phyloP scores from a whole-genome alignment of 2,888 invertebrate species.

The Miltochrista miniata region DNA sequence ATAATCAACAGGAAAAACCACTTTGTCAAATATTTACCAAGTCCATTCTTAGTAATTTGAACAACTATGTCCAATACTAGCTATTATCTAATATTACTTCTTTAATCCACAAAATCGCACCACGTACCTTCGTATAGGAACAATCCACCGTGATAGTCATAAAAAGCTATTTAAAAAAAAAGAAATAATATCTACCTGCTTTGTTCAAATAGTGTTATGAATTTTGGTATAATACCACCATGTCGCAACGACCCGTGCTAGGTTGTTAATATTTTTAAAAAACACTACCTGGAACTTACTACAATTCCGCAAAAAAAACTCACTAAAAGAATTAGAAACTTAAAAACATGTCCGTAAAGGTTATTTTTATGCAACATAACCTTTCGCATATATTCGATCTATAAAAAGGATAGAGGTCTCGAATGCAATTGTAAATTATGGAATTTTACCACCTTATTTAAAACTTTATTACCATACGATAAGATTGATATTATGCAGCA shows the following conservation, averaged over 20 bases:
- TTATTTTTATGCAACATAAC: slow-evolving; percentile 14
- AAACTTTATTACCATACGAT: slow-evolving; percentile 15
- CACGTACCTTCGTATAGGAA: slow-evolving; percentile 3
- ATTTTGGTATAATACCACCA: slow-evolving; percentile 56
- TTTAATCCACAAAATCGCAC: no score
- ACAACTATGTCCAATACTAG: no score
- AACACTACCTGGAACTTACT: slow-evolving; percentile 63
- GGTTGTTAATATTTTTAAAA: slow-evolving; percentile 63
- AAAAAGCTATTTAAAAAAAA: slow-evolving; percentile 20
- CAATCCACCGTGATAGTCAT: slow-evolving; percentile 11
- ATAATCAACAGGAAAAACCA: no score
- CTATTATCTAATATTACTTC: no score
- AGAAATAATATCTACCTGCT: slow-evolving; percentile 51
- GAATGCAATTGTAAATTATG: slow-evolving; percentile 42
- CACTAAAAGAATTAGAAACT: slow-evolving; percentile 7
- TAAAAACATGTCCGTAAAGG: slow-evolving; percentile 8
- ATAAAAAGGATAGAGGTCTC: slow-evolving; percentile 31
- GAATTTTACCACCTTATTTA: slow-evolving; percentile 10
- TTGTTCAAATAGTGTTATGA: slow-evolving; percentile 50
- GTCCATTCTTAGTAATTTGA: no score
- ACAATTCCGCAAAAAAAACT: slow-evolving; percentile 17
- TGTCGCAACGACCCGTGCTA: slow-evolving; percentile 65
- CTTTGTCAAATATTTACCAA: no score
- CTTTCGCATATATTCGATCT: slow-evolving; percentile 11
- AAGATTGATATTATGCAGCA: slow-evolving; percentile 26